Evolutionary conservation across 1,140 invertebrate species (phyloP), one percentile per base, ranked within the genome.

Genomic region (Eupristina koningsbergeri): DNA sequence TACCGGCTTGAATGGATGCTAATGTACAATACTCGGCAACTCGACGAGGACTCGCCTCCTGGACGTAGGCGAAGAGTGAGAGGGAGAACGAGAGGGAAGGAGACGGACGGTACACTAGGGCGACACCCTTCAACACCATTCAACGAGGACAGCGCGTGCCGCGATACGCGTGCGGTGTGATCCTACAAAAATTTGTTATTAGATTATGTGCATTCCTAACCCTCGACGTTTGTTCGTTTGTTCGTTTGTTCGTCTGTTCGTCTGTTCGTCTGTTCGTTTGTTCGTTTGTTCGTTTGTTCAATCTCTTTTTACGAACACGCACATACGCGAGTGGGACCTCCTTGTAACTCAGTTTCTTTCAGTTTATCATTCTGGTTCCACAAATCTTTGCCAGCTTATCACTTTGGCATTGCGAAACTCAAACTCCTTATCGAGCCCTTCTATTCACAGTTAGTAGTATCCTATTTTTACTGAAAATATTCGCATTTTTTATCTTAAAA

Each of bases 1-100:
- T 92, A 92, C 90, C 87, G 84, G 69, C 84, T 87, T 92, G 90
- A 93, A 92, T 92, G 86, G 92, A 93, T 92, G 91, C 91, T 93
- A 92, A 93, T 93, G 89, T 89, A 93, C 92, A 93, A 93, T 93
- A 87, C 89, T 31, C 69, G 8, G 45, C 73, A 19, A 76, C 39
- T 61, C 71, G 41, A 34, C 58, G 80, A 81, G 76, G 78, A 71
- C 86, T 69, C 67, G 67, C 36, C 26, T 71, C 67, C 9, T n/a
- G 5, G 31, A n/a, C 11, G 81, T 85, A 87, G 86, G 88, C n/a
- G 41, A 11, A 58, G 47, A 53, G 31, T 0, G 73, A 75, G 75
- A 61, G 47, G 31, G 22, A 58, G 47, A 50, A 41, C 29, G 41
- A n/a, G n/a, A n/a, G n/a, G n/a, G n/a, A n/a, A n/a, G n/a, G n/a